Conservation (phyloP, 2,113 vertebrate genomes). For the Oceanites oceanicus region DNA sequence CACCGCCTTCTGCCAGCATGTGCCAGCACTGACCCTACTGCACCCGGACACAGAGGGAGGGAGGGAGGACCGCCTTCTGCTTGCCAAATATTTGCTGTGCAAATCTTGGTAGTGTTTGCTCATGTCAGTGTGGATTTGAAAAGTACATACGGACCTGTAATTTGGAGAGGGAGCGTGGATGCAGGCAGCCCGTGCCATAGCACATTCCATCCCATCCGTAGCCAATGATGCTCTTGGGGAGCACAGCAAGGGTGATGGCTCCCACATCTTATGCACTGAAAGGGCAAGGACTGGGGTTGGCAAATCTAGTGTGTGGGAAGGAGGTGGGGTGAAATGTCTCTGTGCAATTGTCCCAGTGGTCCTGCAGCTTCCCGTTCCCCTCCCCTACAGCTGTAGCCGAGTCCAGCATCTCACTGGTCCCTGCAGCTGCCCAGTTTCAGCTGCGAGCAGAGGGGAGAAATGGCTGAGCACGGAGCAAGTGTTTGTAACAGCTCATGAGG, state of each 20-base stretch:
- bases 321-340: accelerated
- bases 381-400: accelerated
- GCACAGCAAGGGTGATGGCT: accelerated
- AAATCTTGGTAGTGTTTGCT: not conserved
- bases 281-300: not conserved
- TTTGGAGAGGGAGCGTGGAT: not conserved
- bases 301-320: not conserved
- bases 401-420: not conserved
- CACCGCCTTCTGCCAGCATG: not conserved
- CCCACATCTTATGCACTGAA: accelerated
- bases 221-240: accelerated
- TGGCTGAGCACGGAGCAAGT: not conserved
- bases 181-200: not conserved
- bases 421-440: not conserved
- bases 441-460: not conserved
- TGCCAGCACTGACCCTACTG: not conserved
- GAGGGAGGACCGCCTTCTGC: not conserved
- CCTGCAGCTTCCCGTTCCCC: not conserved
- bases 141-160: not conserved
- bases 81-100: not conserved
- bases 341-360: not conserved
- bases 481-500: not conserved
- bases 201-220: accelerated
- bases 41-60: not conserved
- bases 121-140: not conserved